Percentiles rank a stretch among this genome's conserved stretches.
Conservation (phyloP, 1,140 invertebrate species). For the Drosophila azteca region DNA sequence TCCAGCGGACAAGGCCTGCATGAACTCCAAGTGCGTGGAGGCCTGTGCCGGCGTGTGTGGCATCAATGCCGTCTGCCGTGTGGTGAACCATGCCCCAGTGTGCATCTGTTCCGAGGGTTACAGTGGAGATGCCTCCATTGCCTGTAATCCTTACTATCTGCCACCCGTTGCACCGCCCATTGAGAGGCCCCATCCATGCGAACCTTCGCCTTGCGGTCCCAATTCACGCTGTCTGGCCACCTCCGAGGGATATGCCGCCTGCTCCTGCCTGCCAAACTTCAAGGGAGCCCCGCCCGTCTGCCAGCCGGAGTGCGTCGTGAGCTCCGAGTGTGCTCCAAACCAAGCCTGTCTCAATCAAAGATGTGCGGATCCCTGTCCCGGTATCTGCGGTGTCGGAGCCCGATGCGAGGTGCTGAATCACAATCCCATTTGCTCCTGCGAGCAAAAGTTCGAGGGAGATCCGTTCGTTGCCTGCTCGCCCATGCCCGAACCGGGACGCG, state of each 20-base stretch:
- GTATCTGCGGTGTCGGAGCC: slow-evolving; percentile 90
- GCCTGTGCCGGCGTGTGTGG: slow-evolving; percentile 92
- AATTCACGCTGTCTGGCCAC: slow-evolving; percentile 90
- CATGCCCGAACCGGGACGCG: slow-evolving; percentile 83
- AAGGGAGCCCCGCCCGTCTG: slow-evolving; percentile 91
- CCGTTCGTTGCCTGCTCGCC: slow-evolving; percentile 90
- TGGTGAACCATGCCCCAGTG: slow-evolving; percentile 90
- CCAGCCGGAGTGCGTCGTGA: slow-evolving; percentile 91
- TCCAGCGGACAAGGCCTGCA: slow-evolving; percentile 87
- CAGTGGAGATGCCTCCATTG: slow-evolving; percentile 91
- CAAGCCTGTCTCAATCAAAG: slow-evolving; percentile 91
- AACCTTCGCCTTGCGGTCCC: slow-evolving; percentile 91
- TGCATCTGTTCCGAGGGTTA: slow-evolving; percentile 90
- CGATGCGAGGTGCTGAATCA: slow-evolving; percentile 91
- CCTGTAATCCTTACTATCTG: slow-evolving; percentile 85
- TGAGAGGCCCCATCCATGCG: slow-evolving; percentile 85
- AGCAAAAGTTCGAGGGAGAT: slow-evolving; percentile 90
- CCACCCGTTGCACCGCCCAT: slow-evolving; percentile 62
- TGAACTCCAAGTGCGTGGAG: slow-evolving; percentile 92
- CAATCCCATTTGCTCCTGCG: slow-evolving; percentile 92
- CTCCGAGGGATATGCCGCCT: slow-evolving; percentile 89
- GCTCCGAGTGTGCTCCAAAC: slow-evolving; percentile 90
- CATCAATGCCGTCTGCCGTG: slow-evolving; percentile 89
- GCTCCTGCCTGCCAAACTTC: slow-evolving; percentile 91
- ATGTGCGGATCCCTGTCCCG: slow-evolving; percentile 91